Base-by-base conservation (phyloP, 1,140 invertebrate genomes). In the Drosophila paulistorum region DNA sequence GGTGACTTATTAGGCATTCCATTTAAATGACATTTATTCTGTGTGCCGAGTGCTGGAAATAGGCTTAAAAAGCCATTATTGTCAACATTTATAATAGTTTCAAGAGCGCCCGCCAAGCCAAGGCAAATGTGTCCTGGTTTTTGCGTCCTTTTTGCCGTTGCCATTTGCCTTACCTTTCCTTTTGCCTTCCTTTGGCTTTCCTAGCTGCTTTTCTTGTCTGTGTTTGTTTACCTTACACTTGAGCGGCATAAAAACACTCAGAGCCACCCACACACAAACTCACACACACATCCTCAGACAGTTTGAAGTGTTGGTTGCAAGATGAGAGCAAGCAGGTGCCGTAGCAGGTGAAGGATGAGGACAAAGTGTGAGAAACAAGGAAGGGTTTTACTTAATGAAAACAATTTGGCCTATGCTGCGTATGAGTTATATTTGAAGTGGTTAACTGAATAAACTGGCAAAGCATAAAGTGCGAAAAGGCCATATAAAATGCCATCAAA, bases 11-110 rank as follows among this genome's bases (percentile, higher is more conserved):
- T 84, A 74, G 79, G 81, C 69, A 89, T 84, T 81, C 64, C 78
- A 89, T 89, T 85, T 81, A 78, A 79, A 85, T 81, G 85, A 79
- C 85, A 85, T 90, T 89, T 90, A 89, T 90, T 84, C 78, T 76
- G 61, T 62, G 17, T 39, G 70, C 65, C 51, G 30, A 71, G 54
- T 74, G 68, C 55, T 69, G 58, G 77, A 59, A 85, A 85, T 90
- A 84, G 85, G 85, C 85, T 90, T 90, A 90, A 85, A 90, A 90
- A 85, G 85, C 85, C 85, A 90, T 90, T 90, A 90, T 85, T 90
- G 85, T 90, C 85, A 90, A 89, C 85, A 86, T 87, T 87, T 87
- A 87, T 87, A 87, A 87, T 87, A 87, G 83, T 87, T 87, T 72
- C 84, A 72, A 86, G 83, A 67, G 73, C 35, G 65, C 67, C 48